phyloP scores from a whole-genome alignment of 2,113 vertebrate species.

The Arizona elegans region DNA sequence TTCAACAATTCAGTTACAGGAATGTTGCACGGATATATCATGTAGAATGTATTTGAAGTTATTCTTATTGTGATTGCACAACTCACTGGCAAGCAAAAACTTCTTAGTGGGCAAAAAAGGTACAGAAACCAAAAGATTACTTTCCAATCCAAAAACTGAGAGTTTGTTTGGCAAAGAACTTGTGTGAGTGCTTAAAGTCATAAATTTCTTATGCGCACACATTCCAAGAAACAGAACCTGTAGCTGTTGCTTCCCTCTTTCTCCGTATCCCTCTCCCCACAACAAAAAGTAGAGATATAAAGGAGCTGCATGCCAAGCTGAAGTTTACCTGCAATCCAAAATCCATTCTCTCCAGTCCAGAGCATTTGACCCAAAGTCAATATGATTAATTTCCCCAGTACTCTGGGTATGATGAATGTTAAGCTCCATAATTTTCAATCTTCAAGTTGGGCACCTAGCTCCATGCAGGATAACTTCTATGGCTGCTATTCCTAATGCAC shows the following conservation, averaged over 20 bases:
- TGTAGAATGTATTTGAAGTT: background rate
- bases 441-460: background rate
- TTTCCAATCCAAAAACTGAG: conserved; percentile 75
- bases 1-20: background rate
- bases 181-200: conserved; percentile 57
- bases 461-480: background rate
- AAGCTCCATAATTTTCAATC: background rate
- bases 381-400: too few species aligned
- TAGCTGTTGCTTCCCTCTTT: background rate
- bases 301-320: background rate
- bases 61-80: background rate
- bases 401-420: too few species aligned
- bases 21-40: background rate
- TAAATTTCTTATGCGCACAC: conserved; percentile 36
- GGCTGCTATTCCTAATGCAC: background rate
- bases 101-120: background rate
- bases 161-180: conserved; percentile 68
- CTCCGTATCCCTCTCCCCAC: background rate
- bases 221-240: background rate
- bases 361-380: background rate
- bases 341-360: background rate
- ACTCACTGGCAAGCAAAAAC: background rate
- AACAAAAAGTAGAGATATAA: background rate
- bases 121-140: conserved; percentile 24
- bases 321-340: background rate